Evolutionary conservation across 1,140 invertebrate species (phyloP).

Genomic region (Drosophila insularis): DNA sequence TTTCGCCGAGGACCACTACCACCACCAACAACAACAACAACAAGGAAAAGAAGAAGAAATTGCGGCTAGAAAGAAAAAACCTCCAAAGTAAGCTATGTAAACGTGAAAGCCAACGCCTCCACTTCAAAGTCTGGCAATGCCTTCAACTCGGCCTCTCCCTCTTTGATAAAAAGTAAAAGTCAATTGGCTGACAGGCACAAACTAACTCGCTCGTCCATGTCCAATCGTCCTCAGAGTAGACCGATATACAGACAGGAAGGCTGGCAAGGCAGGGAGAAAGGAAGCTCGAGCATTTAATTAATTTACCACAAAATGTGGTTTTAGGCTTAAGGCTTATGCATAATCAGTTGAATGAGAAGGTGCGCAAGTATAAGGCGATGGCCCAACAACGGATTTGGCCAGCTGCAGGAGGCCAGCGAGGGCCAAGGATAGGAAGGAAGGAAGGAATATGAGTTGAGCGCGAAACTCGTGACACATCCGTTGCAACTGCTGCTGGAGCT

Average conservation of each 20-base stretch:
- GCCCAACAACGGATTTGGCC: background rate
- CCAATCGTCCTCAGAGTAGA: conserved; percentile 33
- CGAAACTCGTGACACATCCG: conserved; percentile 47
- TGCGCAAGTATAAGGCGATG: conserved; percentile 10
- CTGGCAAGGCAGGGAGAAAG: background rate
- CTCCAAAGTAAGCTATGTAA: conserved; percentile 25
- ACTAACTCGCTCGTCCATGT: conserved; percentile 20
- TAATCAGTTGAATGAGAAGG: conserved; percentile 51
- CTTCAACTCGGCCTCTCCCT: conserved; percentile 18
- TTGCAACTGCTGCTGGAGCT: background rate
- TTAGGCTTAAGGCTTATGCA: conserved; percentile 41
- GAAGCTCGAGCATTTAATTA: conserved; percentile 65
- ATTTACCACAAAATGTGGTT: conserved; percentile 74
- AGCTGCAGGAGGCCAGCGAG: background rate
- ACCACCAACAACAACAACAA: background rate
- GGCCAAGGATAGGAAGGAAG: background rate
- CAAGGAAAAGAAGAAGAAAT: conserved; percentile 16
- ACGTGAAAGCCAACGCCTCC: conserved; percentile 76
- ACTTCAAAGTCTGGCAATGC: conserved; percentile 9
- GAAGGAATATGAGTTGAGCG: background rate
- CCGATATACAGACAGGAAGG: background rate
- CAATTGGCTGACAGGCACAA: conserved; percentile 72
- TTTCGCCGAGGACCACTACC: conserved; percentile 51
- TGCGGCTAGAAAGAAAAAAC: conserved; percentile 49
- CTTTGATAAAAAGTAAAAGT: conserved; percentile 61